Evolutionary conservation across 2,113 vertebrate species (phyloP).

Genomic region (Numenius arquata): DNA sequence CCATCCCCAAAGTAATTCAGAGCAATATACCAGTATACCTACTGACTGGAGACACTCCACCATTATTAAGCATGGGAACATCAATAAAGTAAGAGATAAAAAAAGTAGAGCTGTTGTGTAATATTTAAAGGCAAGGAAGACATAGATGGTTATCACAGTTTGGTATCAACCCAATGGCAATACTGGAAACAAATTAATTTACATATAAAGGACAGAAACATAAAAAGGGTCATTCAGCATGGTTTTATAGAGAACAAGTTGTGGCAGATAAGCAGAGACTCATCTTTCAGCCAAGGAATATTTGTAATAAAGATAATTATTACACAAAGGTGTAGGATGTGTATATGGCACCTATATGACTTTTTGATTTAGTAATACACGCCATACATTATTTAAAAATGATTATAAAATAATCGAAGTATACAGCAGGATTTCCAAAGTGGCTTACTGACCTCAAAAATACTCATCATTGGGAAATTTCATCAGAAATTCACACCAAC

Average conservation of each 20-base stretch:
- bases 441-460: background rate
- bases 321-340: background rate
- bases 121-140: background rate
- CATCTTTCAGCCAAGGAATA: background rate
- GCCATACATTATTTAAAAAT: background rate
- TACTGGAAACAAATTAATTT: background rate
- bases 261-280: background rate
- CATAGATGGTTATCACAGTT: background rate
- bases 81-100: background rate
- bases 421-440: background rate
- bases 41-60: background rate
- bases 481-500: background rate
- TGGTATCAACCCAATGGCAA: conserved; percentile 6
- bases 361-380: background rate
- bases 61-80: background rate
- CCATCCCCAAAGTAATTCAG: background rate
- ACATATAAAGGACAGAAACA: background rate
- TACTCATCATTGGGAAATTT: background rate
- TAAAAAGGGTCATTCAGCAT: background rate
- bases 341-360: background rate
- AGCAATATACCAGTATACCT: background rate
- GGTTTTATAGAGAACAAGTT: background rate
- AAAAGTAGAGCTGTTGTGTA: background rate
- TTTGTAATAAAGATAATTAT: background rate
- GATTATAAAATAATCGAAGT: background rate